Evolutionary conservation across 2,797 vertebrate species (phyloP), one percentile per base, ranked within the genome.

Genomic region (Notoglanidium macrostoma): DNA sequence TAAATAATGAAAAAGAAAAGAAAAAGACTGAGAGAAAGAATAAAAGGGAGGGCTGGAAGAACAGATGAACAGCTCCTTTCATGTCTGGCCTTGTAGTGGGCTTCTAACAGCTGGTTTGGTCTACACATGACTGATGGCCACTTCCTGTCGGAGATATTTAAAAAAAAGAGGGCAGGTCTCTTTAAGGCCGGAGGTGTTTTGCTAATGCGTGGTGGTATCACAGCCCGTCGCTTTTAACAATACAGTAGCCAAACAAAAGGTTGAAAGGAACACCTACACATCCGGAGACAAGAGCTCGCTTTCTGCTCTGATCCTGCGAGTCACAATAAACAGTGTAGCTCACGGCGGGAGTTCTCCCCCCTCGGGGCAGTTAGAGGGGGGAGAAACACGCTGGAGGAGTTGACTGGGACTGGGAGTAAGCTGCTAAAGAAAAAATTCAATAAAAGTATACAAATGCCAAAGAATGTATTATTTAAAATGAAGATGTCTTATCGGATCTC

Each of bases 141-240:
- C 95, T 97, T 97, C 97, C 97, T 97, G 96, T 96, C 96, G 95
- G 94, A 94, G 96, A 93, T 96, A 93, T 95, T 96, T 96, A 94
- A 91, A 93, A 12, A 12, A n/a, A 2, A 84, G 32, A 59, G 29
- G 95, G 91, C 93, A 83, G 92, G 90, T 92, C 92, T 92, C 87
- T 86, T 89, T 73, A 79, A 90, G 93, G 92, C 94, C 81, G 35
- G 86, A 92, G 95, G 90, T 90, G 92, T 40, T 94, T 94, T 93
- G 92, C 90, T 90, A 93, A 89, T 92, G 91, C 91, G 68, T 91
- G 92, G 90, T 89, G 85, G 87, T 90, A 94, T 95, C 92, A 93
- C 94, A 94, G 92, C 92, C 86, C 89, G 44, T 70, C 83, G 89
- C 92, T 92, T 85, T 91, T 91, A 92, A 89, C 93, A 90, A 90